Evolutionary conservation across 2,797 vertebrate species (phyloP).

Genomic region (Pseudotriccus pelzelni): DNA sequence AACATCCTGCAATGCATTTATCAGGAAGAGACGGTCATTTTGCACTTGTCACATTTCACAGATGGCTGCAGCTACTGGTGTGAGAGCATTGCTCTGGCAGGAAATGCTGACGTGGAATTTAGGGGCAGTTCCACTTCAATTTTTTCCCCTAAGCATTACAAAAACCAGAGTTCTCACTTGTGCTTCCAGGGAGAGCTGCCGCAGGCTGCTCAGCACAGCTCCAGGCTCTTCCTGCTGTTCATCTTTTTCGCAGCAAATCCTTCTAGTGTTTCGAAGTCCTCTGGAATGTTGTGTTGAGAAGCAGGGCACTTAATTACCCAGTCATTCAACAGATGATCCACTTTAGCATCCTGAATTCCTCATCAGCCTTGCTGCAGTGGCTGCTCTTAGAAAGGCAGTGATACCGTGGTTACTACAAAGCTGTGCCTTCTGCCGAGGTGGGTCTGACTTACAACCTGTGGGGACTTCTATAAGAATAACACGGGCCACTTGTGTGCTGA

Average conservation of each 20-base stretch:
- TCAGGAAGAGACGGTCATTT: not conserved
- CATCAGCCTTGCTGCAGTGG: not conserved
- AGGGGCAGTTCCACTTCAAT: not conserved
- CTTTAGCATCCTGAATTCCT: not conserved
- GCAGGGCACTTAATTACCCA: not conserved
- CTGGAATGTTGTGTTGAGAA: not conserved
- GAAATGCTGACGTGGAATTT: not conserved
- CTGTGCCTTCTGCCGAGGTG: not conserved
- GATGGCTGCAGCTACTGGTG: not conserved
- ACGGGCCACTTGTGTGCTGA: not conserved
- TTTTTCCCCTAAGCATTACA: not conserved
- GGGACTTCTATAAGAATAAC: not conserved
- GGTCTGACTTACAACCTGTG: not conserved
- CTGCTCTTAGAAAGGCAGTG: not conserved
- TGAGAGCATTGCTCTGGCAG: not conserved
- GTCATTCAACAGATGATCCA: not conserved
- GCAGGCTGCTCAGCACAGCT: not conserved
- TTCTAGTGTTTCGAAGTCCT: not conserved
- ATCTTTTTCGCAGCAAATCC: not conserved
- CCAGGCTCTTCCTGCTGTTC: not conserved
- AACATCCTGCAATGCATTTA: not conserved
- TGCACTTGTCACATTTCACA: not conserved
- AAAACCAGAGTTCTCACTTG: not conserved
- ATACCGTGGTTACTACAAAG: not conserved
- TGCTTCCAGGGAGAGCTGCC: not conserved